These are phyloP conservation scores for Drosophila melanosoma DNA, from an alignment of 2,888 invertebrate species.

Conservation along the genomic window DNA sequence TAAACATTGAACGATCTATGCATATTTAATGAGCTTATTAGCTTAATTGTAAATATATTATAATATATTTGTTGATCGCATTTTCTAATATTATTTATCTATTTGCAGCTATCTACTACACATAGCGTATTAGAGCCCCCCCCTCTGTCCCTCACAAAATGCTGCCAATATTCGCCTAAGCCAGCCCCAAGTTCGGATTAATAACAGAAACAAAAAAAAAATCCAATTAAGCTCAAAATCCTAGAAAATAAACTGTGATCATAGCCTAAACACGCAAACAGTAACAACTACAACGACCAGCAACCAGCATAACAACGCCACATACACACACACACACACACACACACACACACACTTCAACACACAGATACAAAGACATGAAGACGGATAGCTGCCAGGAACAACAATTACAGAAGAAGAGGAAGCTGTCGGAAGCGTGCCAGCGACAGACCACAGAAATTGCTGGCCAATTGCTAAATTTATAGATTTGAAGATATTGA, in stretches of 20 bases:
- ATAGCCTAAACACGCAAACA: constrained; percentile 64
- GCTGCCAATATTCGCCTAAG: constrained; percentile 71
- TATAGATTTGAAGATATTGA: constrained; percentile 59
- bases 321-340: constrained; percentile 13
- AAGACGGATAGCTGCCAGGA: constrained; percentile 26
- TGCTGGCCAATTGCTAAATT: constrained; percentile 51
- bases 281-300: constrained; percentile 48
- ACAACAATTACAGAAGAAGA: constrained; percentile 17
- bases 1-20: background rate
- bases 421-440: constrained; percentile 26
- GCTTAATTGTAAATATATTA: constrained; percentile 11
- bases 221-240: constrained; percentile 43
- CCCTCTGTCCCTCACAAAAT: constrained; percentile 48
- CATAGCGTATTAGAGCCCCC: constrained; percentile 39
- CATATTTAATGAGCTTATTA: constrained; percentile 35
- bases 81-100: constrained; percentile 20
- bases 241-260: constrained; percentile 73
- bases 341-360: background rate
- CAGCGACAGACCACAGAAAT: constrained; percentile 35
- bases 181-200: constrained; percentile 48
- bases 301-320: constrained; percentile 44
- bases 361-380: constrained; percentile 39
- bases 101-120: constrained; percentile 42
- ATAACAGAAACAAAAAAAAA: background rate
- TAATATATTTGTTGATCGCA: constrained; percentile 43